Evolutionary conservation across 2,797 vertebrate genomes (phyloP).

Genomic region (Pogoniulus pusillus): DNA sequence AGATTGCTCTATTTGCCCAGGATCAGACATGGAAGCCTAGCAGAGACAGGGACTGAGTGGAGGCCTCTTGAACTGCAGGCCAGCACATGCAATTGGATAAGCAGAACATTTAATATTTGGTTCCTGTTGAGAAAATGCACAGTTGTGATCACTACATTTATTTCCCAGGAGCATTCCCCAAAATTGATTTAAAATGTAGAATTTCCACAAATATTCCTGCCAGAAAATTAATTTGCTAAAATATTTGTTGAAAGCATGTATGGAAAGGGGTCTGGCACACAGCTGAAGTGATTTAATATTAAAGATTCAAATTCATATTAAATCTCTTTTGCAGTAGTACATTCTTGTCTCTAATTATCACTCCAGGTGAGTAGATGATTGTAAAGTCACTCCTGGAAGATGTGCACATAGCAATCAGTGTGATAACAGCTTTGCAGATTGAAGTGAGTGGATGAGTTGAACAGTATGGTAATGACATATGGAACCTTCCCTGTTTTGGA

Average conservation of each 20-base stretch:
- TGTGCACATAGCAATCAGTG: constrained; percentile 34
- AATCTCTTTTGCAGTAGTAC: constrained; percentile 41
- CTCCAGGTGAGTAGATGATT: constrained; percentile 16
- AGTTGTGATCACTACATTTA: neutral
- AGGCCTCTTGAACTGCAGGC: neutral
- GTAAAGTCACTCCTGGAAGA: constrained; percentile 63
- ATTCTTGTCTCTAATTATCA: constrained; percentile 55
- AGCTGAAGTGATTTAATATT: constrained; percentile 6
- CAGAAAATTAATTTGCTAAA: constrained; percentile 9
- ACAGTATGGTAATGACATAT: constrained; percentile 19
- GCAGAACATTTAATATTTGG: neutral
- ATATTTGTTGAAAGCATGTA: constrained; percentile 14
- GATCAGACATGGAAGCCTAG: neutral
- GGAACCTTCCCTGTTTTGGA: constrained; percentile 40
- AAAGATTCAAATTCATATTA: constrained; percentile 41
- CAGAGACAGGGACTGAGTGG: neutral
- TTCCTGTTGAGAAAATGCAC: neutral
- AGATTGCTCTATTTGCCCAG: neutral
- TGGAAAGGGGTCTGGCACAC: neutral
- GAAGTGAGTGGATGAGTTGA: constrained; percentile 59
- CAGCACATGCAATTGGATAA: neutral
- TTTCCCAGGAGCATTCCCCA: neutral
- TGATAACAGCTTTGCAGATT: constrained; percentile 45
- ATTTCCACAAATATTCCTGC: neutral
- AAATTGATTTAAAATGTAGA: neutral